Evolutionary conservation across 2,797 vertebrate genomes (phyloP), one percentile per base, ranked within the genome.

Genomic region (Hippocampus kuda): DNA sequence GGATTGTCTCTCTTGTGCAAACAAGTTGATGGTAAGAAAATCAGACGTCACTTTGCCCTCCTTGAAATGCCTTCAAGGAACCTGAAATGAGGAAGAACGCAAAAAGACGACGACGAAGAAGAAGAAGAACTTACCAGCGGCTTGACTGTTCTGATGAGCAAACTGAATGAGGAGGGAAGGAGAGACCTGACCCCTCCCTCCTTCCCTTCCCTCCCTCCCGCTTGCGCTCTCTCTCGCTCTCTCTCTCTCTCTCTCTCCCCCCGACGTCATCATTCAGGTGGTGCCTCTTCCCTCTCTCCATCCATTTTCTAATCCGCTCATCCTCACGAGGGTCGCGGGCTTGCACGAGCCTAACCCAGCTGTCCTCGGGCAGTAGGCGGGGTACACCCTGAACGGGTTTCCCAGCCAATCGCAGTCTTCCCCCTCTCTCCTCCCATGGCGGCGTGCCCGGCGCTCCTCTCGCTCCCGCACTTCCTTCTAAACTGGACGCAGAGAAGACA

Each of bases 181-280:
- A 44, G 38, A n/a, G 22, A 63, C 4, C 7, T 24, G 61, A 42
- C 34, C 10, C 9, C 20, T 63, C 34, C 11, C 60, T 62, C 34
- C 38, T 5, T 13, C n/a, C 24, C 54, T 26, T 15, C 24, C 38
- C 30, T 16, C 60, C 20, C 20, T 9, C 11, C 16, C 63, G 5
- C 42, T 13, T 11, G 5, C 62, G 2, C 11, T 0, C n/a, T 13
- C 30, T 20, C 63, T 27, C 62, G 2, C 11, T 0, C n/a, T 13
- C 30, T 20, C 63, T 27, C 24, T 46, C 44, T 63, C 61, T 41
- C 63, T 27, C 15, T 46, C 44, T 63, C 61, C n/a, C 61, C 18
- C 15, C 42, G 2, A 65, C 63, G 63, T 65, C 63, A 65, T 48
- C 44, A 48, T 46, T 46, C 63, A 65, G 42, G 63, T 65, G 63